A percentile compares a stretch with the other conserved stretches of the same genome.
Conservation (phyloP, 2,113 vertebrate species). For the Montifringilla adamsi region DNA sequence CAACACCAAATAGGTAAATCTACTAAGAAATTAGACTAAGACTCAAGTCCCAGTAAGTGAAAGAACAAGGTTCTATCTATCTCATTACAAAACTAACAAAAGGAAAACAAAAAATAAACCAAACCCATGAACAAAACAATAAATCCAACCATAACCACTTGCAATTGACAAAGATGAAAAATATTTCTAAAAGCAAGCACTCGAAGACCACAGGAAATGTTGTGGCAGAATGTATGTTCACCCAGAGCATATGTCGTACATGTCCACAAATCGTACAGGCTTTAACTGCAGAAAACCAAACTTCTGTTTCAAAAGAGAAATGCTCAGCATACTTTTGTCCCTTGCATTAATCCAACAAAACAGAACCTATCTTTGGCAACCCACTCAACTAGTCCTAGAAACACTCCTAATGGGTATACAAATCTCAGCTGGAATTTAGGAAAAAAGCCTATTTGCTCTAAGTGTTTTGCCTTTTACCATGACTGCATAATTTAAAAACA, state of each 20-base stretch:
- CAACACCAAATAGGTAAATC: neutral
- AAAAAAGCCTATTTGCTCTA: neutral
- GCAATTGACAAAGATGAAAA: neutral
- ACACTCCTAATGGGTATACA: neutral
- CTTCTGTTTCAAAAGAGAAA: neutral
- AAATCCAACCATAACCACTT: neutral
- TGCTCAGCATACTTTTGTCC: neutral
- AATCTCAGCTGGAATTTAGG: neutral
- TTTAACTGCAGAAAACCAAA: neutral
- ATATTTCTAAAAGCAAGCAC: neutral
- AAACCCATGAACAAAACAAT: neutral
- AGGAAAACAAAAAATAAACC: neutral
- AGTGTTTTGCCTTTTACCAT: neutral
- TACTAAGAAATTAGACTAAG: neutral
- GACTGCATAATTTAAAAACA: neutral
- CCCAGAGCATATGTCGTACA: rapidly evolving
- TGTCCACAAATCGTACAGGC: neutral
- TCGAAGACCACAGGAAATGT: neutral
- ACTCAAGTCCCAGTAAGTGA: neutral
- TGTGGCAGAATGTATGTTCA: neutral
- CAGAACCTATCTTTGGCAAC: neutral
- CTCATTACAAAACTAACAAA: neutral
- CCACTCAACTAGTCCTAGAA: neutral
- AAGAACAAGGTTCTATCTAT: neutral
- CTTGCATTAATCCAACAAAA: neutral